phyloP scores from a whole-genome alignment of 1,140 invertebrate species.

The Pogonognathellus flavescens region DNA sequence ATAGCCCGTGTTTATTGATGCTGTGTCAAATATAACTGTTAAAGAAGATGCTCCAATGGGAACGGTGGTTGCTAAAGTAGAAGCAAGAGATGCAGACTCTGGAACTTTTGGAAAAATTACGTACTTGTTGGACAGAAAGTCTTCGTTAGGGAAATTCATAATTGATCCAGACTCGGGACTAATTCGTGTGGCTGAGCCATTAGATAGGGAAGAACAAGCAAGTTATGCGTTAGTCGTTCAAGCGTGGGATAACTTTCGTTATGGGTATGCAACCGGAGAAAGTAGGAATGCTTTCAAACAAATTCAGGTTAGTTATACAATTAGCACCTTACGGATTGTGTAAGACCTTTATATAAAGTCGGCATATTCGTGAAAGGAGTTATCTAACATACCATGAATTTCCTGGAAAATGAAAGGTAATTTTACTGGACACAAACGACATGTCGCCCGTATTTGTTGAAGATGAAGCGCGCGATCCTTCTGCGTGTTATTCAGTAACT shows the following conservation, averaged over 20 bases:
- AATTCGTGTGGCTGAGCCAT: constrained; percentile 76
- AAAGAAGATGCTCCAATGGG: constrained; percentile 83
- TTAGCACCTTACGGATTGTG: background rate
- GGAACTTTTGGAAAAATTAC: constrained; percentile 92
- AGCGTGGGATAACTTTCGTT: constrained; percentile 95
- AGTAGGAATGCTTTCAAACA: constrained; percentile 93
- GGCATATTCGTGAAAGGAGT: background rate
- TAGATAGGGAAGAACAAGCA: constrained; percentile 86
- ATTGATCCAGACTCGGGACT: constrained; percentile 87
- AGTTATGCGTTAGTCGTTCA: constrained; percentile 88
- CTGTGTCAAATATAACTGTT: constrained; percentile 79
- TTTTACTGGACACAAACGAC: constrained; percentile 57
- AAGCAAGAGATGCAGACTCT: constrained; percentile 86
- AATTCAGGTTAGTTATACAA: constrained; percentile 71
- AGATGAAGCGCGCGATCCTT: constrained; percentile 70
- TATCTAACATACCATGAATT: constrained; percentile 12
- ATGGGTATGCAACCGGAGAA: constrained; percentile 89
- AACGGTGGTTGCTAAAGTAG: constrained; percentile 80
- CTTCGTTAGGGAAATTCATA: constrained; percentile 86
- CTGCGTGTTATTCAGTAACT: constrained; percentile 81
- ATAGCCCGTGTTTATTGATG: constrained; percentile 78
- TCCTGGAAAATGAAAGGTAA: background rate
- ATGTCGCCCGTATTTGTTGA: constrained; percentile 58
- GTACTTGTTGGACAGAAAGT: constrained; percentile 86
- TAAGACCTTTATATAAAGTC: background rate